Conservation (phyloP, 2,888 invertebrate species). For the Sthenelais limicola region DNA sequence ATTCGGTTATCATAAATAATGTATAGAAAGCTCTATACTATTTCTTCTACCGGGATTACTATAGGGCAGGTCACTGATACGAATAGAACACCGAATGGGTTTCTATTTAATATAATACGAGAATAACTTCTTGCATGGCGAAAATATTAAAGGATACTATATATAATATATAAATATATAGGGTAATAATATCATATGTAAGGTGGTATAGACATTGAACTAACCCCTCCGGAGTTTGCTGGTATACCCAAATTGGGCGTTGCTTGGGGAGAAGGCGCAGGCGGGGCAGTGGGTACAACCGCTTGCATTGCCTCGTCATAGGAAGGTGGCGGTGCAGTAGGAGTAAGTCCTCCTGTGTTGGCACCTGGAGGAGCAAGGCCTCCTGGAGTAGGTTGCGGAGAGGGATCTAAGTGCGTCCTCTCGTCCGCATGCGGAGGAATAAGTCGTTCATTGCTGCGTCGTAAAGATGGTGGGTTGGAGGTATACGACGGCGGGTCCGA, state of each 20-base stretch:
- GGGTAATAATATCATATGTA: no score
- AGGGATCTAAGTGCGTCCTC: conserved; percentile 30
- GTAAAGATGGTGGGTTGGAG: conserved; percentile 28
- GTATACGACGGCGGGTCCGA: conserved; percentile 34
- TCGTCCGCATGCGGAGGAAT: conserved; percentile 28
- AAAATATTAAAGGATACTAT: no score
- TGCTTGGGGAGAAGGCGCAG: conserved; percentile 26
- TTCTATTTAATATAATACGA: no score
- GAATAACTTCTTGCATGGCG: no score
- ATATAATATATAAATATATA: no score
- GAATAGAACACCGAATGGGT: no score
- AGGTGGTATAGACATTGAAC: background rate
- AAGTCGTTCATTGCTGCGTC: conserved; percentile 26
- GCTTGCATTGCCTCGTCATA: conserved; percentile 42
- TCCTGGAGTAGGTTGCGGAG: conserved; percentile 13
- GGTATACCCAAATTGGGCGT: conserved; percentile 18
- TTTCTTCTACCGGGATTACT: no score
- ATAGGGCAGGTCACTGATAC: no score
- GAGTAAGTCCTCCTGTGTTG: conserved; percentile 21
- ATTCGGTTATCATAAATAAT: no score
- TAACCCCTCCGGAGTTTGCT: conserved; percentile 28
- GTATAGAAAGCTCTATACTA: no score
- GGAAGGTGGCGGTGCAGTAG: conserved; percentile 36
- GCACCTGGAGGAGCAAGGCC: conserved; percentile 25
- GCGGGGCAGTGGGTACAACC: conserved; percentile 21